phyloP scores from a whole-genome alignment of 2,113 vertebrate species.

The Thinocorus orbignyianus region DNA sequence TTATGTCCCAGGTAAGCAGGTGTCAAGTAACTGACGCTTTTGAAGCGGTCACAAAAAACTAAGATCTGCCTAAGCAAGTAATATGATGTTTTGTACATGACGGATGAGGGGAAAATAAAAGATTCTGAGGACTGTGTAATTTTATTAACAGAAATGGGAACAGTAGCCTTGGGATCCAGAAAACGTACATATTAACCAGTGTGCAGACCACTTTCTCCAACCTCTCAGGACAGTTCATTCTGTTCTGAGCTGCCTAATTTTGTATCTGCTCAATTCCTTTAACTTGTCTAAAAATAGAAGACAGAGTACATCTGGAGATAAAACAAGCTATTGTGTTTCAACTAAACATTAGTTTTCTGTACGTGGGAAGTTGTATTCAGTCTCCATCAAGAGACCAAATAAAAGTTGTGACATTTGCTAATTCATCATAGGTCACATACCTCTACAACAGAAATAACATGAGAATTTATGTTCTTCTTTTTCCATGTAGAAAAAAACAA shows the following conservation, averaged over 20 bases:
- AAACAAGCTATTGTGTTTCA: background rate
- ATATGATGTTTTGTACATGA: background rate
- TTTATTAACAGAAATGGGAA: background rate
- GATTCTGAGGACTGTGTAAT: background rate
- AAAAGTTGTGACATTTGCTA: background rate
- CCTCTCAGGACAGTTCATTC: background rate
- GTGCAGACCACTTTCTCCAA: background rate
- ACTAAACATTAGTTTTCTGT: background rate
- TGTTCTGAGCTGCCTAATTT: background rate
- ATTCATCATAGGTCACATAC: background rate
- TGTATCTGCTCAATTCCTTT: background rate
- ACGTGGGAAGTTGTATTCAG: background rate
- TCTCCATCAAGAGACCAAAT: background rate
- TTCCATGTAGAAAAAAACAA: background rate
- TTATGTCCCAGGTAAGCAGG: background rate
- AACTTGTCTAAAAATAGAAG: background rate
- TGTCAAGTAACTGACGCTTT: background rate
- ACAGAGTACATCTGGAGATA: background rate
- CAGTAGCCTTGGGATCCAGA: background rate
- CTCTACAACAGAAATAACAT: background rate
- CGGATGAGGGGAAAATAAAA: background rate
- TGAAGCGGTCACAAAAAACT: background rate
- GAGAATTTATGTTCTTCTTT: background rate
- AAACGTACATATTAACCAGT: rapidly evolving
- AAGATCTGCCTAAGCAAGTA: background rate